Conservation (phyloP, 2,888 invertebrate genomes). For the Belgica antarctica region DNA sequence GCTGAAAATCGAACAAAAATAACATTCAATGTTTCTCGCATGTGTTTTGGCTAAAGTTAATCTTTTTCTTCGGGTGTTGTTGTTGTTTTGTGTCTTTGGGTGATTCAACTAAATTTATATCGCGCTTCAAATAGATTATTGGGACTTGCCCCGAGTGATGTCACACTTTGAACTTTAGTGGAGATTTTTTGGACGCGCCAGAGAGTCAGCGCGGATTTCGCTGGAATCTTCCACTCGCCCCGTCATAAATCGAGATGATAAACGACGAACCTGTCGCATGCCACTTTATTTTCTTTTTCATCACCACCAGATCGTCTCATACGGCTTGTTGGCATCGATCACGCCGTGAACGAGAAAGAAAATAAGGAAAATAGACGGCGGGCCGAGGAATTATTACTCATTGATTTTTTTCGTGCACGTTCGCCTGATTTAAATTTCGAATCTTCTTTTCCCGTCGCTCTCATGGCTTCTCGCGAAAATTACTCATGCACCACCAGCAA, state of each 20-base stretch:
- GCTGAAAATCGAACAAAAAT: constrained; percentile 3
- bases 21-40: background rate
- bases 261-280: background rate
- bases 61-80: background rate
- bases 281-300: constrained; percentile 8
- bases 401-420: constrained; percentile 26
- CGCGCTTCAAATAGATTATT: background rate
- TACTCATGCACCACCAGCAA: constrained; percentile 36
- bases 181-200: background rate
- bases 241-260: background rate
- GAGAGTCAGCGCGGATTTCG: background rate
- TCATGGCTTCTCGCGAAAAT: constrained; percentile 9
- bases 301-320: constrained; percentile 6
- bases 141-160: background rate
- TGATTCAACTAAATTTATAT: background rate
- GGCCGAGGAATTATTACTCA: constrained; percentile 33
- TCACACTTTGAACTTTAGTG: background rate
- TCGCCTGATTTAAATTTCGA: background rate
- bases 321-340: constrained; percentile 33
- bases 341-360: background rate
- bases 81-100: background rate
- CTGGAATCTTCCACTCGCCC: no score
- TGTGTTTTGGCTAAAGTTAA: background rate
- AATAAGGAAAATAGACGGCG: constrained; percentile 37
- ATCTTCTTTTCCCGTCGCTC: background rate